Conservation (phyloP, 2,113 vertebrate species). For the Ptilorrhoa leucosticta region DNA sequence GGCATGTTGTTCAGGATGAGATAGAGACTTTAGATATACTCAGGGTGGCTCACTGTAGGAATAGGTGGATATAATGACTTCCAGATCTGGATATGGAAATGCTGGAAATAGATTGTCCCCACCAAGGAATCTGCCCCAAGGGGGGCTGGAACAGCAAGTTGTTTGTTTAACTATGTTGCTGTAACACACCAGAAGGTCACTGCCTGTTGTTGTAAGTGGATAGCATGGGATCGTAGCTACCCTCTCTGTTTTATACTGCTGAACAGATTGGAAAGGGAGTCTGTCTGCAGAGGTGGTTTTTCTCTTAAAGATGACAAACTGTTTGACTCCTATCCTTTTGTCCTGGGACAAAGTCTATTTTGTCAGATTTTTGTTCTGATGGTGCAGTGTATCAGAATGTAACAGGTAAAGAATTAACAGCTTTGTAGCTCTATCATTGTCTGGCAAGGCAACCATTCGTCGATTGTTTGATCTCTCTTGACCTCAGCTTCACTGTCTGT, state of each 20-base stretch:
- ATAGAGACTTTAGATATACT: constrained; percentile 27
- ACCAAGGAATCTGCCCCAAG: constrained; percentile 22
- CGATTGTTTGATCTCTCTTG: not conserved
- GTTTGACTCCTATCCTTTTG: not conserved
- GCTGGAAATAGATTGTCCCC: constrained; percentile 32
- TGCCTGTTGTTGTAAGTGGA: not conserved
- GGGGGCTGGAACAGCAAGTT: not conserved
- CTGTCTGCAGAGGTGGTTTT: not conserved
- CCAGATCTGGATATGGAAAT: constrained; percentile 36
- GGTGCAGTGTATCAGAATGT: not conserved
- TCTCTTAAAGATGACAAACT: not conserved
- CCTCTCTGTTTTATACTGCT: not conserved
- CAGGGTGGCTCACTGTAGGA: not conserved
- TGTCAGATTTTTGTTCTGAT: not conserved
- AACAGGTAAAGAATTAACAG: not conserved
- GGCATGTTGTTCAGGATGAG: constrained; percentile 1
- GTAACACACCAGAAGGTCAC: not conserved
- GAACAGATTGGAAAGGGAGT: not conserved
- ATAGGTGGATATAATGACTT: constrained; percentile 49
- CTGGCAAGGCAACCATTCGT: not conserved
- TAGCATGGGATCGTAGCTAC: not conserved
- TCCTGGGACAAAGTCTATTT: not conserved
- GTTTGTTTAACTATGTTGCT: constrained; percentile 20
- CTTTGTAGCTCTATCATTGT: accelerated
- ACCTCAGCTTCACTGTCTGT: not conserved